These are phyloP conservation scores for Drosophila putrida DNA, from an alignment of 2,888 invertebrate species.

Conservation along the genomic window DNA sequence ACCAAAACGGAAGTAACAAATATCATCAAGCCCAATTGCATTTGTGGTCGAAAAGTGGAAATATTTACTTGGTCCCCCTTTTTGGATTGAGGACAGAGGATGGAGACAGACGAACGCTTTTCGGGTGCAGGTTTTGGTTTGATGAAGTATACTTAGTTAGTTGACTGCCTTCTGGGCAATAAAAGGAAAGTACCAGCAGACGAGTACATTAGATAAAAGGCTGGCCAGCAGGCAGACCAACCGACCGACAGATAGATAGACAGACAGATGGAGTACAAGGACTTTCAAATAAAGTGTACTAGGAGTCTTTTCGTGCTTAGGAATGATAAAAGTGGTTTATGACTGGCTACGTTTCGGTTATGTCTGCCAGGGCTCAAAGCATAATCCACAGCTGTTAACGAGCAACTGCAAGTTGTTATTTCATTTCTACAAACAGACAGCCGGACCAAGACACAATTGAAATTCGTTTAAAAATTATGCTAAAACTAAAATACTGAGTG, in stretches of 20 bases:
- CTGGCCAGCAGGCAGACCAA: constrained; percentile 18
- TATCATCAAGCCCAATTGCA: constrained; percentile 82
- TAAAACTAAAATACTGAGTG: background rate
- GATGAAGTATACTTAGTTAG: constrained; percentile 61
- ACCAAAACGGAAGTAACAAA: constrained; percentile 77
- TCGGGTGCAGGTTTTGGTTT: constrained; percentile 37
- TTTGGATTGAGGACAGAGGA: constrained; percentile 5
- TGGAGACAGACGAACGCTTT: constrained; percentile 14
- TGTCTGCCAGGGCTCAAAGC: constrained; percentile 41
- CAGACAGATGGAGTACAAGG: constrained; percentile 19
- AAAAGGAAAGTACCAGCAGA: constrained; percentile 42
- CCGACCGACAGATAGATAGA: constrained; percentile 10
- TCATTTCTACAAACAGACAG: constrained; percentile 11
- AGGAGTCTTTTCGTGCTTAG: constrained; percentile 37
- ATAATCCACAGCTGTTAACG: constrained; percentile 66
- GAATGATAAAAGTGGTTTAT: constrained; percentile 74
- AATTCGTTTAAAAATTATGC: constrained; percentile 18
- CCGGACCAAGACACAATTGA: constrained; percentile 12
- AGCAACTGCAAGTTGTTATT: constrained; percentile 39
- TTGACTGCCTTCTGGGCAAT: constrained; percentile 44
- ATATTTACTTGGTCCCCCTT: constrained; percentile 68
- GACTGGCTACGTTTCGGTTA: constrained; percentile 43
- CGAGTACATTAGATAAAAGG: constrained; percentile 56
- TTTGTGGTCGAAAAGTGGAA: constrained; percentile 82
- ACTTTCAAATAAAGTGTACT: constrained; percentile 46